These are phyloP conservation scores for Machimus rusticus DNA, from an alignment of 2,888 invertebrate species.

Conservation along the genomic window DNA sequence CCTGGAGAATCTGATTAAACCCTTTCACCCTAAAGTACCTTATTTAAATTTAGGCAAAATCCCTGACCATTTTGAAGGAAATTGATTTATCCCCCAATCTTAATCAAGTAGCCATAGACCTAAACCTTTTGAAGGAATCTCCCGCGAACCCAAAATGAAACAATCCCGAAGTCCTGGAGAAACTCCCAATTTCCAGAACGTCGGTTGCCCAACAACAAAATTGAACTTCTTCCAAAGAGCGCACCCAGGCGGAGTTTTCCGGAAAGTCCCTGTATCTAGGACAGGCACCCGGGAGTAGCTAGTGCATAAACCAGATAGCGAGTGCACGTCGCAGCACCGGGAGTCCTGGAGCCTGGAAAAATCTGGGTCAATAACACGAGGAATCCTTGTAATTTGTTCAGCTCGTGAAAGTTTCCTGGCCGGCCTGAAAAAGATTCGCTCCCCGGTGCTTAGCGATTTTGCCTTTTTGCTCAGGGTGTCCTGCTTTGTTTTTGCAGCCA, in stretches of 20 bases:
- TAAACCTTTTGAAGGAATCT: not conserved
- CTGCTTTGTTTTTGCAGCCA: not conserved
- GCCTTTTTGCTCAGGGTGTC: not conserved
- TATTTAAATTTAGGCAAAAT: not conserved
- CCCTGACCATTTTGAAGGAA: not conserved
- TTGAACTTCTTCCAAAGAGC: not conserved
- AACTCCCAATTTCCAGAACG: not conserved
- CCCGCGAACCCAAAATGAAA: not conserved
- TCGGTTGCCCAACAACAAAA: not conserved
- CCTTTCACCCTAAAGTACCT: not conserved
- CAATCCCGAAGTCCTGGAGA: not conserved
- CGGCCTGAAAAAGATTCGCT: not conserved
- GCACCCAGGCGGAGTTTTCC: not conserved
- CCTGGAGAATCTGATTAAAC: not conserved
- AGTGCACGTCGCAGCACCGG: not conserved
- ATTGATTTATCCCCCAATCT: not conserved
- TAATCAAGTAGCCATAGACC: not conserved
- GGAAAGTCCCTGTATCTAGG: not conserved
- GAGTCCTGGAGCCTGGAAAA: not conserved
- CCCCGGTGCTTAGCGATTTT: not conserved
- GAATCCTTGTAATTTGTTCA: slow-evolving; percentile 6
- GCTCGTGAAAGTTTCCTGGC: not conserved
- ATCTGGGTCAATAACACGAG: not conserved
- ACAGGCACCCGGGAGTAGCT: not conserved
- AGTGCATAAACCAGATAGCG: not conserved